Evolutionary conservation across 2,888 invertebrate genomes (phyloP).

Genomic region (Meta bourneti): DNA sequence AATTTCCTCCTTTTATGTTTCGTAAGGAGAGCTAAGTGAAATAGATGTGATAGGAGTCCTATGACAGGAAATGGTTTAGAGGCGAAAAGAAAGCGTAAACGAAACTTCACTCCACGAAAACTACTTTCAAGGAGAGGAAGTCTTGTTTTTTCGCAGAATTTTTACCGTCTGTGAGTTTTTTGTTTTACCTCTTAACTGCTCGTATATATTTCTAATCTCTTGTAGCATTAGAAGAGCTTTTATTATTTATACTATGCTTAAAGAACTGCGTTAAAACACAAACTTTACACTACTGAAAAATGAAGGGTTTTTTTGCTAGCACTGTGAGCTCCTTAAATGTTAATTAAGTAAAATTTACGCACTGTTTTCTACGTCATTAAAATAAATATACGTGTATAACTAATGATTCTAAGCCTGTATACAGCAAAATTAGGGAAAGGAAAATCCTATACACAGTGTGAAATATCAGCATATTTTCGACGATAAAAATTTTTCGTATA

Average conservation of each 20-base stretch:
- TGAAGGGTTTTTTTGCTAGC: not conserved
- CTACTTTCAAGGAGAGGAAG: not conserved
- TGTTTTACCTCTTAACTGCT: conserved; percentile 5
- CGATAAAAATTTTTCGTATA: too few species aligned
- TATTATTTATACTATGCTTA: not conserved
- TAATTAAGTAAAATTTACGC: not conserved
- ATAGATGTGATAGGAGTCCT: conserved; percentile 61
- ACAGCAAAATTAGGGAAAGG: too few species aligned
- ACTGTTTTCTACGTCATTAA: not conserved
- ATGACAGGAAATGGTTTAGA: conserved; percentile 46
- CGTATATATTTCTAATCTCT: conserved; percentile 10
- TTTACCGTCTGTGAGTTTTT: not conserved
- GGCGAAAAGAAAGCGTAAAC: conserved; percentile 30
- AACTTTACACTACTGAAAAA: not conserved
- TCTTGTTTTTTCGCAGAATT: not conserved
- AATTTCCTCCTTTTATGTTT: conserved; percentile 70
- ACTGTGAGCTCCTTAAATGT: not conserved
- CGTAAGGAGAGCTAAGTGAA: conserved; percentile 60
- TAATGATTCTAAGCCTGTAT: too few species aligned
- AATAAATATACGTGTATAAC: too few species aligned
- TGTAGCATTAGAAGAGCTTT: not conserved
- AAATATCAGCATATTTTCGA: too few species aligned
- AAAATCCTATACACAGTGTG: too few species aligned
- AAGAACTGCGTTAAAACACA: not conserved
- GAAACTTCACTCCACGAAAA: conserved; percentile 22